These are phyloP conservation scores for Drosophila peninsularis DNA, from an alignment of 2,888 invertebrate species.

Conservation along the genomic window DNA sequence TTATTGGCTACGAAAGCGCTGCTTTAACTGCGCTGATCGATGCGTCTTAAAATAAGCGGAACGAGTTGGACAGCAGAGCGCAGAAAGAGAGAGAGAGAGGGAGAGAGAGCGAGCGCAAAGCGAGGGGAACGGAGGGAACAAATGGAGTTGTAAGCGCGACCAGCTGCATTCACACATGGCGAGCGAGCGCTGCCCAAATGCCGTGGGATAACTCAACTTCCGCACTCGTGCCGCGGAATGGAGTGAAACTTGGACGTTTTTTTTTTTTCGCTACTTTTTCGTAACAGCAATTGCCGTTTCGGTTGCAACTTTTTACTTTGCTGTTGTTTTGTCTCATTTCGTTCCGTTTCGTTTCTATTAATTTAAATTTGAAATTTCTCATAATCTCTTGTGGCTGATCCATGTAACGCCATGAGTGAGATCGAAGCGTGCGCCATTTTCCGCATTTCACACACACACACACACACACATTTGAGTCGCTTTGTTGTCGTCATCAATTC, in stretches of 20 bases:
- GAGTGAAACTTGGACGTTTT: conserved; percentile 72
- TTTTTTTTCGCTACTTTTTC: conserved; percentile 58
- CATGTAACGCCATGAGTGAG: conserved; percentile 67
- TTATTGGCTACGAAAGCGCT: conserved; percentile 53
- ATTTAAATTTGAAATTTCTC: conserved; percentile 78
- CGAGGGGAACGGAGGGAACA: conserved; percentile 1
- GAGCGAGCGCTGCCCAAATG: conserved; percentile 50
- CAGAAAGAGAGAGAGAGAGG: background rate
- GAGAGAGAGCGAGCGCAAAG: conserved; percentile 34
- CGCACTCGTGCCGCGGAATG: conserved; percentile 74
- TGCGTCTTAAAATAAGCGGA: conserved; percentile 35
- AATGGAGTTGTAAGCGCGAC: conserved; percentile 64
- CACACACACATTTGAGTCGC: conserved; percentile 1
- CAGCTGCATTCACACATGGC: conserved; percentile 31
- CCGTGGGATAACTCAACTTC: conserved; percentile 74
- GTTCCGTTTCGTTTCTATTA: conserved; percentile 33
- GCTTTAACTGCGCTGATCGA: conserved; percentile 38
- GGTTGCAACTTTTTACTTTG: conserved; percentile 27
- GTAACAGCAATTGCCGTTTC: conserved; percentile 78
- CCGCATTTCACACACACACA: conserved; percentile 67
- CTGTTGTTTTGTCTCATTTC: conserved; percentile 19
- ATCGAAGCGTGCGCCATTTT: conserved; percentile 60
- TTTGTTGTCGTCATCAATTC: conserved; percentile 38
- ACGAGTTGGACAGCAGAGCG: conserved; percentile 41
- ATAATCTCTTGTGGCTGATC: conserved; percentile 54